Base-by-base conservation (phyloP, 2,888 invertebrate genomes). In the Trichogramma evanescens region DNA sequence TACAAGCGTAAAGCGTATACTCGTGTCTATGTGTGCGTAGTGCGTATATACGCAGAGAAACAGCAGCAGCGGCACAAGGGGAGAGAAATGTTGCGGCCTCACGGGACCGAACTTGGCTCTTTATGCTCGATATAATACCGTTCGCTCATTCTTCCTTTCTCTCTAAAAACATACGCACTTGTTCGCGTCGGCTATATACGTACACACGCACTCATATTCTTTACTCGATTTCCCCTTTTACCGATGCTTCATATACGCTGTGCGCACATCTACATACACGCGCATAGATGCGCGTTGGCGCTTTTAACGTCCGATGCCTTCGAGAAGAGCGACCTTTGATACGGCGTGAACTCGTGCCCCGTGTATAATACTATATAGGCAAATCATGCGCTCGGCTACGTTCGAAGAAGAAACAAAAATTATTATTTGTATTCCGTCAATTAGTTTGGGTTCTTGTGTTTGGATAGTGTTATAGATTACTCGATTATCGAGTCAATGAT, bases 91-190 rank as follows among this genome's bases (percentile, higher is more conserved):
- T 44, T 45, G 63, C 64, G 67, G 66, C 72, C 76, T 75, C 75
- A 62, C 65, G 76, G 75, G 77, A 77, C 74, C 65, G 70, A 72
- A 74, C 70, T 74, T 26, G 26, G 73, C 76, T 77, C 77, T 77
- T 77, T 77, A 77, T 77, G 77, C 77, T 77, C 77, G 76, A 77
- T 77, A 77, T 77, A 77, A 77, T 77, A 75, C 76, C 75, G 75
- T 26, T 26, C 26, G 26, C 26, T 26, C 26, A 26, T 26, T 26
- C 26, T 26, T 26, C 26, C 26, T 2, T 26, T 26, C 26, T 26
- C 75, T 77, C 76, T 77, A 73, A 77, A 77, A 77, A 77, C 76
- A 77, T 76, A 77, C 77, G 76, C 74, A 74, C 75, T 75, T 74
- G 64, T 57, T 64, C 65, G 58, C 45, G 54, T 57, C 44, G 44